Evolutionary conservation across 1,140 invertebrate species (phyloP).

Genomic region (Mamestra configurata): DNA sequence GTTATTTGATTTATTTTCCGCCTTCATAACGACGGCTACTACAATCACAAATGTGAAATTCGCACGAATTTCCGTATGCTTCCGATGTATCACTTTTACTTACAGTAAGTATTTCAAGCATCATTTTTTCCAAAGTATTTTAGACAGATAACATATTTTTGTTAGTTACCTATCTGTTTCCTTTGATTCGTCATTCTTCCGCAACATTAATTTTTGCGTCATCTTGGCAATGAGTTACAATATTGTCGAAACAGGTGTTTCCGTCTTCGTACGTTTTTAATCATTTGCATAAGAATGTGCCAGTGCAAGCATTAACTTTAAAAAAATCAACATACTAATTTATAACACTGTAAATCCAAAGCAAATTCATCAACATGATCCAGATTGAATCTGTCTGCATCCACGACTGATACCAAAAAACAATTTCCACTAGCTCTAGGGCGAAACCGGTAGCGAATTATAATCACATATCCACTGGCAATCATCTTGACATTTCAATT

Average conservation of each 20-base stretch:
- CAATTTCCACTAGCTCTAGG: slow-evolving; percentile 14
- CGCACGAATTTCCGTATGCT: neutral
- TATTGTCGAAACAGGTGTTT: too few relatives aligned
- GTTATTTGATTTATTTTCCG: too few relatives aligned
- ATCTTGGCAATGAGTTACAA: neutral
- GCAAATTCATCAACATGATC: neutral
- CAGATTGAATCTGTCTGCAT: slow-evolving; percentile 33
- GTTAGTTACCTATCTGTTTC: neutral
- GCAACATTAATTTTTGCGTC: neutral
- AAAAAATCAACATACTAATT: neutral
- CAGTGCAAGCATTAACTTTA: neutral
- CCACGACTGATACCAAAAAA: slow-evolving; percentile 23
- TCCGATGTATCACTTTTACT: neutral
- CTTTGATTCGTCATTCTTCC: neutral
- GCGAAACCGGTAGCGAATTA: slow-evolving; percentile 56
- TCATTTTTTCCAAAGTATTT: neutral
- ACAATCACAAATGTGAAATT: neutral
- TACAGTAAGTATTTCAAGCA: neutral
- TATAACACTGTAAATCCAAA: neutral
- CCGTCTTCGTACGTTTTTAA: too few relatives aligned
- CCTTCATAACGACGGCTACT: neutral
- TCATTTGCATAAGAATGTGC: neutral
- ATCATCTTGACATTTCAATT: slow-evolving; percentile 58
- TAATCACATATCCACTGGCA: slow-evolving; percentile 56
- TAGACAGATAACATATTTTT: too few relatives aligned